Evolutionary conservation across 2,797 vertebrate genomes (phyloP).

Genomic region (Falco biarmicus): DNA sequence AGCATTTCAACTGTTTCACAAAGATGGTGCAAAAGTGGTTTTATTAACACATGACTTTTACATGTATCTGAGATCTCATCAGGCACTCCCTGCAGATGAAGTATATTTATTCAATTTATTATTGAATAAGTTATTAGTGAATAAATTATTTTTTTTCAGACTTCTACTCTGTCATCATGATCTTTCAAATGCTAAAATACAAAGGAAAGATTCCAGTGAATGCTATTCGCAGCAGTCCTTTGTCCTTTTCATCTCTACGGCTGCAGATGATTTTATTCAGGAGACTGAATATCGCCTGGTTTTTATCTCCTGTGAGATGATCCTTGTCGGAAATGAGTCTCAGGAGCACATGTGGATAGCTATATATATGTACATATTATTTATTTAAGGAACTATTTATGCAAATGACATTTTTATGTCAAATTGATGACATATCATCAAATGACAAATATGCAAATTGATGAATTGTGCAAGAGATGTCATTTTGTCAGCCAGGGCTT

Average conservation of each 20-base stretch:
- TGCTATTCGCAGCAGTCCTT: neutral
- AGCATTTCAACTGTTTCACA: neutral
- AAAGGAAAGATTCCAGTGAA: conserved; percentile 31
- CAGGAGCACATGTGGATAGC: conserved; percentile 45
- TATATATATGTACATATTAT: conserved; percentile 28
- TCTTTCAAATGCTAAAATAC: neutral
- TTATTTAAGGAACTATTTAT: conserved; percentile 57
- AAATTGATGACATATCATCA: no score
- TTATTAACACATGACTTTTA: neutral
- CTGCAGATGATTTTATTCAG: conserved; percentile 63
- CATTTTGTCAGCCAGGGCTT: conserved; percentile 45
- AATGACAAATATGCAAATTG: neutral
- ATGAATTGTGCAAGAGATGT: conserved; percentile 32
- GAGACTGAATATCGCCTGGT: conserved; percentile 30
- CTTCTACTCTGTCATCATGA: neutral
- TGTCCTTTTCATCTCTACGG: conserved; percentile 59
- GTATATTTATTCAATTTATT: neutral
- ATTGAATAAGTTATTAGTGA: neutral
- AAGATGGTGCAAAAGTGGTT: neutral
- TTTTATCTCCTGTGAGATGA: conserved; percentile 69
- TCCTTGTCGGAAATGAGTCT: conserved; percentile 59
- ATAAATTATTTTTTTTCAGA: neutral
- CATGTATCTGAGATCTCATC: neutral
- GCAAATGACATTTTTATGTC: neutral
- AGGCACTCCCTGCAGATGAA: neutral